Evolutionary conservation across 2,888 invertebrate species (phyloP), one percentile per base, ranked within the genome.

Genomic region (Eurois occulta): DNA sequence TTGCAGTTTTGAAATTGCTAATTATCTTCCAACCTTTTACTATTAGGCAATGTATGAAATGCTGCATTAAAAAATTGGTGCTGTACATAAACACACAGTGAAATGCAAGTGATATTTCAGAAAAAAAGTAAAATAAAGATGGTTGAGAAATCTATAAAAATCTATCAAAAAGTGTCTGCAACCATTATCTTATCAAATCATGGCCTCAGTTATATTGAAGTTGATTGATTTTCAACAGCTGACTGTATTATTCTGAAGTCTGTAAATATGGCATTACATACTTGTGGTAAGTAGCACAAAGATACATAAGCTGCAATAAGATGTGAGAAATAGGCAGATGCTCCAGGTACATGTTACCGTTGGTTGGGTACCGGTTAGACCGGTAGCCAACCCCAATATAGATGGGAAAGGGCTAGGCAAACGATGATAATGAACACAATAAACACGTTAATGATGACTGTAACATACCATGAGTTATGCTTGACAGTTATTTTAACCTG

Each of bases 101-200:
- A 35, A 21, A 13, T 28, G 2, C 7, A 35, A 35, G 13, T n/a
- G 1, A 48, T 8, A 48, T 38, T 66, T 28, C 16, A 41, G 8
- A 38, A 67, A 68, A 38, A 43, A 10, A n/a, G n/a, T 41, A 0
- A 43, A 41, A 11, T 11, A 6, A 28, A 28, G 10, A 65, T 28
- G n/a, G 21, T 58, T 58, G 28, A 58, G 16, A 58, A 58, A 58
- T 58, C 58, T 16, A 58, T 58, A 6, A 58, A 58, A 58, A 58
- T 32, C 24, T 69, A 28, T 43, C 52, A 38, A 43, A 28, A 35
- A 66, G 41, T 32, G 16, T 58, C 16, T 7, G 24, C 28, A n/a
- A 72, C n/a, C 64, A 35, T 64, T 77, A 83, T 83, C 80, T 83
- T 73, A 83, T 83, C 83, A 67, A n/a, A 64, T 38, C 38, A 75